Percentiles rank a stretch among this genome's conserved stretches.
Conservation (phyloP, 2,888 invertebrate species). For the Pheosia gnoma region DNA sequence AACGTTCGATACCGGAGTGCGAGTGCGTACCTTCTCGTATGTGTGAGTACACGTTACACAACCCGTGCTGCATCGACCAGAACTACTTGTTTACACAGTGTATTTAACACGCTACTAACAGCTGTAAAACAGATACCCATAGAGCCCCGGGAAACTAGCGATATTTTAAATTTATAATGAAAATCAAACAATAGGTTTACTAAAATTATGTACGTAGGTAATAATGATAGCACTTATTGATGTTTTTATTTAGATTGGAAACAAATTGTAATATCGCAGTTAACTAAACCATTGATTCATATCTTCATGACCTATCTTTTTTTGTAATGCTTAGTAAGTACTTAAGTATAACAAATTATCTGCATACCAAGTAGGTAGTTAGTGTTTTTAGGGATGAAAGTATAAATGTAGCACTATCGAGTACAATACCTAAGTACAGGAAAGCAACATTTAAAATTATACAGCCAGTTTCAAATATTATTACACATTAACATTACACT, state of each 20-base stretch:
- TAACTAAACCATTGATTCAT: background rate
- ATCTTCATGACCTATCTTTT: too few species aligned
- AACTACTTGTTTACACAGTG: slow-evolving; percentile 33
- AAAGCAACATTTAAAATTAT: background rate
- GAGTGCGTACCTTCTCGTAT: slow-evolving; percentile 6
- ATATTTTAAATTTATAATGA: slow-evolving; percentile 24
- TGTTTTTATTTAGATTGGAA: slow-evolving; percentile 8
- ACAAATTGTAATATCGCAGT: background rate
- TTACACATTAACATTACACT: background rate
- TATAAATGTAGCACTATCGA: too few species aligned
- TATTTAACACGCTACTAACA: slow-evolving; percentile 39
- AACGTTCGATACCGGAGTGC: slow-evolving; percentile 5
- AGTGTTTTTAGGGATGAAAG: too few species aligned
- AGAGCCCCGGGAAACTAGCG: slow-evolving; percentile 27
- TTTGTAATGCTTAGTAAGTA: too few species aligned
- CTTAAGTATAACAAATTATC: too few species aligned
- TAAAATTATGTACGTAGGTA: slow-evolving; percentile 7
- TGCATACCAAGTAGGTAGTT: too few species aligned
- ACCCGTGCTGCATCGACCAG: slow-evolving; percentile 16
- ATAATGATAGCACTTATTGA: background rate
- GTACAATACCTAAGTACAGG: background rate
- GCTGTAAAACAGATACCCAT: slow-evolving; percentile 33
- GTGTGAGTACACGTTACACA: slow-evolving; percentile 19
- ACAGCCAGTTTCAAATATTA: background rate
- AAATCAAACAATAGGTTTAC: slow-evolving; percentile 27